Evolutionary conservation across 2,113 vertebrate species (phyloP).

Genomic region (Synchiropus splendidus): DNA sequence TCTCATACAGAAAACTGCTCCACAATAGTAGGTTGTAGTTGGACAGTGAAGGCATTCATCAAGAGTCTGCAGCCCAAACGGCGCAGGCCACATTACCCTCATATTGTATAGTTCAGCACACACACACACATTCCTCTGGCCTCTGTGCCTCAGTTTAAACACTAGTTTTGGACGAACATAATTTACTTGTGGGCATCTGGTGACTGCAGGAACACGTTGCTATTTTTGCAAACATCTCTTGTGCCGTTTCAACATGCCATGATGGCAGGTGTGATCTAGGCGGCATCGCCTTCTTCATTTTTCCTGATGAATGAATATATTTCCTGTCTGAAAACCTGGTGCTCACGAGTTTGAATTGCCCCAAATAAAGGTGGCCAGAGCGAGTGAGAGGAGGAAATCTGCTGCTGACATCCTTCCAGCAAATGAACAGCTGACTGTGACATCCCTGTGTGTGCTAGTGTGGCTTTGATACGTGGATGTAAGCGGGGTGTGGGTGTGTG

Average conservation of each 20-base stretch:
- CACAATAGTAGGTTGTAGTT: slow-evolving; percentile 53
- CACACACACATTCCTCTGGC: slow-evolving; percentile 29
- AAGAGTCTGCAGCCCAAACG: slow-evolving; percentile 15
- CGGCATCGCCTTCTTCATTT: too few relatives aligned
- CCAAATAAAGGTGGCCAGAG: too few relatives aligned
- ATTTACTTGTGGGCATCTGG: slow-evolving; percentile 5
- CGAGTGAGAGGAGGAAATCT: too few relatives aligned
- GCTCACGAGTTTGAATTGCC: too few relatives aligned
- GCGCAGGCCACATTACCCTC: slow-evolving; percentile 14
- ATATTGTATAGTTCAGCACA: slow-evolving; percentile 18
- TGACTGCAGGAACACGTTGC: too few relatives aligned
- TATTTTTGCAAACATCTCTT: too few relatives aligned
- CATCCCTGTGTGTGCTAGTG: slow-evolving; percentile 4
- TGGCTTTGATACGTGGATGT: slow-evolving; percentile 5
- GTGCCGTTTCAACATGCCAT: too few relatives aligned
- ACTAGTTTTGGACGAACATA: slow-evolving; percentile 6
- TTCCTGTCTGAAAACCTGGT: too few relatives aligned
- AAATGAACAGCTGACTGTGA: slow-evolving; percentile 27
- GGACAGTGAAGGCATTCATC: slow-evolving; percentile 47
- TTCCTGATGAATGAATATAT: too few relatives aligned
- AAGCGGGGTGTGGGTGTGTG: slow-evolving; percentile 12
- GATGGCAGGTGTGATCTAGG: too few relatives aligned
- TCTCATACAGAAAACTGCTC: slow-evolving; percentile 35
- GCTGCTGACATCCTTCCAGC: slow-evolving; percentile 1
- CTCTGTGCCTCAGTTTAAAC: slow-evolving; percentile 19